These are phyloP conservation scores for Danio choprae DNA, from an alignment of 2,797 vertebrate species.

Conservation along the genomic window DNA sequence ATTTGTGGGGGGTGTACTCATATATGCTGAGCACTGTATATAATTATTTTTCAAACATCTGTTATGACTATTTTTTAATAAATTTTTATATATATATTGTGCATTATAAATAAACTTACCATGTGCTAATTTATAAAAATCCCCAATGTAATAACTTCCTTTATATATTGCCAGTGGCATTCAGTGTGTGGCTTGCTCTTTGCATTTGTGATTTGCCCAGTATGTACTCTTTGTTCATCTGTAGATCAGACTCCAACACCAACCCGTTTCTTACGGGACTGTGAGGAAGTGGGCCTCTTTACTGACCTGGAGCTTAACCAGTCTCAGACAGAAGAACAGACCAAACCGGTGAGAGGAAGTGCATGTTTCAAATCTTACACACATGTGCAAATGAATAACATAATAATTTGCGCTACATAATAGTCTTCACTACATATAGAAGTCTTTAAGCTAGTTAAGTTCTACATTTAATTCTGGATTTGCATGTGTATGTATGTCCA, in stretches of 20 bases:
- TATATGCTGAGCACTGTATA: no score
- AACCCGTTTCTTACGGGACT: slow-evolving; percentile 95
- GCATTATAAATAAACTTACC: neutral
- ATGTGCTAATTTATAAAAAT: neutral
- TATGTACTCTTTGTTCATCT: slow-evolving; percentile 36
- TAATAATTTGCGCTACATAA: neutral
- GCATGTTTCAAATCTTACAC: neutral
- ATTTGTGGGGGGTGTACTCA: no score
- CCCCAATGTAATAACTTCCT: neutral
- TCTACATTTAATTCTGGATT: slow-evolving; percentile 32
- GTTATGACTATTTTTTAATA: neutral
- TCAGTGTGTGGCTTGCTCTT: slow-evolving; percentile 25
- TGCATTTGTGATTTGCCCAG: neutral
- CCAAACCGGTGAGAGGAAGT: slow-evolving; percentile 80
- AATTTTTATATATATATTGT: neutral
- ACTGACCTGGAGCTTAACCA: slow-evolving; percentile 95
- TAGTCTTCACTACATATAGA: neutral
- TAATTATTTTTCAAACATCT: neutral
- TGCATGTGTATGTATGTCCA: slow-evolving; percentile 51
- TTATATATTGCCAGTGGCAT: neutral
- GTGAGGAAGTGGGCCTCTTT: slow-evolving; percentile 97
- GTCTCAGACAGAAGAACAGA: slow-evolving; percentile 88
- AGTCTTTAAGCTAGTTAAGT: neutral
- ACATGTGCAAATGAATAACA: neutral
- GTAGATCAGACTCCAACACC: slow-evolving; percentile 97